Evolutionary conservation across 2,797 vertebrate genomes (phyloP).

Genomic region (Monodelphis domestica): DNA sequence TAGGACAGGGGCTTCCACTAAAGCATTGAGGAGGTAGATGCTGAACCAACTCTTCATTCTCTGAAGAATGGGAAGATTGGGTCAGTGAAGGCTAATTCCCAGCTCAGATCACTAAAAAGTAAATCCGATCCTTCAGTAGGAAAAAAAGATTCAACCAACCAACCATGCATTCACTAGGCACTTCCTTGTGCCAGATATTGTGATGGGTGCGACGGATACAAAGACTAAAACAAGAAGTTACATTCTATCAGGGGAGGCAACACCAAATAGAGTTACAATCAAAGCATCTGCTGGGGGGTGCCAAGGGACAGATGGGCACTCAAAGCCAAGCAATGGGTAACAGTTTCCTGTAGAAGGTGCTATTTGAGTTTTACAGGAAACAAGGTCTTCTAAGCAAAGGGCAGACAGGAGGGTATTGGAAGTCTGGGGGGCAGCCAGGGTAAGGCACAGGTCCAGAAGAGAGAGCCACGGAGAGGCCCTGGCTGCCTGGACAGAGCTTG

Average conservation of each 20-base stretch:
- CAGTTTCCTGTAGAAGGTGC: not conserved
- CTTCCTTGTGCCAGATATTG: not conserved
- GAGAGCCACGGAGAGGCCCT: not conserved
- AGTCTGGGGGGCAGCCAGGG: not conserved
- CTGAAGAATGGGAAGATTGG: not conserved
- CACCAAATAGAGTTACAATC: too few species aligned
- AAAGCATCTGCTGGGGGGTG: too few species aligned
- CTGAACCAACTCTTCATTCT: constrained; percentile 14
- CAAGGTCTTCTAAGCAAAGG: not conserved
- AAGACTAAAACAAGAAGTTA: not conserved
- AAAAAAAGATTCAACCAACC: not conserved
- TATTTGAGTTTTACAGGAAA: not conserved
- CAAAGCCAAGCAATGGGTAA: not conserved
- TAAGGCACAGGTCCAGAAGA: not conserved
- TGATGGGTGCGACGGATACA: not conserved
- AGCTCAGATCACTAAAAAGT: not conserved
- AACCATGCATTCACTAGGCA: not conserved
- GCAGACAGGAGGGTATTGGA: not conserved
- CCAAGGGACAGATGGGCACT: too few species aligned
- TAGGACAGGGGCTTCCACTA: not conserved
- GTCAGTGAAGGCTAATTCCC: not conserved
- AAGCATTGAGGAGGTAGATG: constrained; percentile 1
- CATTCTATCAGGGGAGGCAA: not conserved
- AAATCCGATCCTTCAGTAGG: not conserved
- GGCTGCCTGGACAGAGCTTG: not conserved